Conservation (phyloP, 2,888 invertebrate genomes). For the Eulithis testata region DNA sequence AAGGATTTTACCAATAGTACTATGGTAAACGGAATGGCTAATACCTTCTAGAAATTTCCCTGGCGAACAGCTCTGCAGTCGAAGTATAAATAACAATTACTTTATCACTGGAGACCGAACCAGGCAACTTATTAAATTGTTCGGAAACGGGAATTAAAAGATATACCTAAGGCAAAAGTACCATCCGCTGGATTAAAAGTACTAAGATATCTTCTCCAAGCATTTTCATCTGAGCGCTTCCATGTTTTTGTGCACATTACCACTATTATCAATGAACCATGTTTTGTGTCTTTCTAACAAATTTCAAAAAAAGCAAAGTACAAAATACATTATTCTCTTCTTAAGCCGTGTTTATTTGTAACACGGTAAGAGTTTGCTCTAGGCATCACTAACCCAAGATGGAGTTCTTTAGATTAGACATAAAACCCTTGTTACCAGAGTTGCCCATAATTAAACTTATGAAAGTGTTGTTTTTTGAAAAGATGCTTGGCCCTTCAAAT, state of each 20-base stretch:
- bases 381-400: too few species aligned
- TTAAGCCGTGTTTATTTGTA: too few species aligned
- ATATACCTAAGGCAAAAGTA: constrained; percentile 54
- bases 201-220: not conserved
- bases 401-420: too few species aligned
- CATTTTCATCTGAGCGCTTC: not conserved
- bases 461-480: too few species aligned
- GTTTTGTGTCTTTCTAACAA: too few species aligned
- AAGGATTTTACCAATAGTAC: not conserved
- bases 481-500: too few species aligned
- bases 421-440: too few species aligned
- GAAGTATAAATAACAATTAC: constrained; percentile 5
- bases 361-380: too few species aligned
- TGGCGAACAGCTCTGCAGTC: constrained; percentile 1
- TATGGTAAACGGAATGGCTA: not conserved
- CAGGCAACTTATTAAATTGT: constrained; percentile 18
- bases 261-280: too few species aligned
- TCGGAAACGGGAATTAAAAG: not conserved
- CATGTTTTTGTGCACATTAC: not conserved
- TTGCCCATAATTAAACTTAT: too few species aligned
- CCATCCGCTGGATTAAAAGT: constrained; percentile 42
- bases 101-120: not conserved
- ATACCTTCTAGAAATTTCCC: constrained; percentile 1
- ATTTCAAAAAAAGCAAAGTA: too few species aligned
- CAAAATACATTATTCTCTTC: too few species aligned